Conservation (phyloP, 2,797 vertebrate species). For the Pangasius mekongensis region DNA sequence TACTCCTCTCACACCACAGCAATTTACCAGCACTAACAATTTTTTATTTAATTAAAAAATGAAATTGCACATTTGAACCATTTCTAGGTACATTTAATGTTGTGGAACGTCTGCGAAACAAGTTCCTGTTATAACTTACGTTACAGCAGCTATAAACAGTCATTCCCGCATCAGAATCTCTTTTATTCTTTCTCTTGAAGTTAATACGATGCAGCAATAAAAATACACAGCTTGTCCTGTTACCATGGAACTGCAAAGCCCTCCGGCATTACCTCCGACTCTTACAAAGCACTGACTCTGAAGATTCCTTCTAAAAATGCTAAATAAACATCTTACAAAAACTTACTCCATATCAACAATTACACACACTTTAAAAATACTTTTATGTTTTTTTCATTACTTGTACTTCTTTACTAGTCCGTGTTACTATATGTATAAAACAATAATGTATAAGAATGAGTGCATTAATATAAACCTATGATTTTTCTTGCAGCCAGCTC, state of each 20-base stretch:
- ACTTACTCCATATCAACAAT: neutral
- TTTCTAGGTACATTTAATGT: neutral
- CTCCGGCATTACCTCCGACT: neutral
- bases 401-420: neutral
- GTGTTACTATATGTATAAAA: neutral
- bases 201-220: neutral
- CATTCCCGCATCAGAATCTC: neutral
- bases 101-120: neutral
- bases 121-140: neutral
- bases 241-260: neutral
- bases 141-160: constrained; percentile 5
- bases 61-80: neutral
- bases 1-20: neutral
- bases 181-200: neutral
- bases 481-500: neutral
- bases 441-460: neutral
- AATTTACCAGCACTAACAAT: neutral
- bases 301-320: neutral
- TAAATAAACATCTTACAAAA: neutral
- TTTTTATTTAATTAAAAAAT: neutral
- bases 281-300: neutral
- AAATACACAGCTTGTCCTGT: neutral
- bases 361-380: neutral
- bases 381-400: neutral
- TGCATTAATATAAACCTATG: neutral